Evolutionary conservation across 2,113 vertebrate genomes (phyloP).

Genomic region (Nicator chloris): DNA sequence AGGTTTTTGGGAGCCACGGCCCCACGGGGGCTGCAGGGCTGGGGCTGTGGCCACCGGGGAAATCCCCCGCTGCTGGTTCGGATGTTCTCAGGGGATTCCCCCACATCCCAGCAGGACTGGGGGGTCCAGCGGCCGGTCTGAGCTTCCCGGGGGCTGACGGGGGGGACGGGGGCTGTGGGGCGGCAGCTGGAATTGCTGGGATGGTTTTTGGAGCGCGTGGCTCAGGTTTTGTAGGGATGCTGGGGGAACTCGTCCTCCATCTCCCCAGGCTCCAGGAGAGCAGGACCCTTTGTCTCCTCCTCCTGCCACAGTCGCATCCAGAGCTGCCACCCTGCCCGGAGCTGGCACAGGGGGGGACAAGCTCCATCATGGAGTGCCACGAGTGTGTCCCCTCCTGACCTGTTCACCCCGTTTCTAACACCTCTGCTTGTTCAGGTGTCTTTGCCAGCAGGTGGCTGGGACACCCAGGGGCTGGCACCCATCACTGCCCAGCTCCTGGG

Average conservation of each 20-base stretch:
- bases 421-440: neutral
- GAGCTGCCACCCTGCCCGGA: neutral
- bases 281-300: neutral
- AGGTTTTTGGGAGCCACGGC: neutral
- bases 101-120: neutral
- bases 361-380: neutral
- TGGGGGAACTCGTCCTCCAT: neutral
- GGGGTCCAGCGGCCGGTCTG: neutral
- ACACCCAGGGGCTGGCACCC: neutral
- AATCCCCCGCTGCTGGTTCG: rapidly evolving
- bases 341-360: neutral
- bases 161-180: rapidly evolving
- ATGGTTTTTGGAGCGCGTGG: rapidly evolving
- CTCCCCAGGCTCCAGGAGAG: neutral
- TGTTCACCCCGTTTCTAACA: neutral
- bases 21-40: neutral
- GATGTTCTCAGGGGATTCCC: neutral
- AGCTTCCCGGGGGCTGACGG: rapidly evolving
- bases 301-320: neutral
- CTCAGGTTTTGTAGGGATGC: neutral
- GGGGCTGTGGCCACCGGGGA: neutral
- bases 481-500: neutral
- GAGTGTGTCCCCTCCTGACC: neutral
- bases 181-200: neutral
- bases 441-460: neutral